Evolutionary conservation across 1,140 invertebrate species (phyloP), one percentile per base, ranked within the genome.

Genomic region (Hesperophylax magnus): DNA sequence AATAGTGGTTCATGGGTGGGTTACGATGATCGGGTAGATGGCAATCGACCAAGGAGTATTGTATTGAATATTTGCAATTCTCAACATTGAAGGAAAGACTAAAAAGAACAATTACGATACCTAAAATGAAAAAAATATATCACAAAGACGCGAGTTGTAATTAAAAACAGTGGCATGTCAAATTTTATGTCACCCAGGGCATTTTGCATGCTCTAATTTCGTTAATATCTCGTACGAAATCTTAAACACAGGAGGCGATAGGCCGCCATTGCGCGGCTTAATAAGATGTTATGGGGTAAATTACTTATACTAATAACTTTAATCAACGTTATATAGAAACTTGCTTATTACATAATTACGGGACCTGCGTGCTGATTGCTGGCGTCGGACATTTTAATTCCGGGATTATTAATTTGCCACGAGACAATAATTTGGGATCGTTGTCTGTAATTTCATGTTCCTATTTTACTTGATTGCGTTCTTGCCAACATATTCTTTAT

Each of bases 241-340:
- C 54, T 75, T 39, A 75, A 75, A 75, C 24, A 34, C 72, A 27
- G 72, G 54, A 75, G 72, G 72, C 72, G 54, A 56, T 56, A 75
- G 18, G 34, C 53, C 15, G 20, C 24, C 72, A 75, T 60, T 75
- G 34, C 11, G 47, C n/a, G 47, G 17, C 17, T 75, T 75, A 75
- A 72, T 72, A 72, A 72, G 69, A 72, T 20, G 69, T 72, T 72
- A 72, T 53, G 17, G 52, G 9, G 52, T 17, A 47, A 72, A 72
- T 47, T 47, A 47, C 39, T 47, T 47, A 47, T 47, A 47, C 39
- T 47, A 47, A 72, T 72, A 17, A 72, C 69, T 72, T 71, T 71
- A 53, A 72, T 72, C 39, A 72, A 20, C 34, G 39, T 47, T 47
- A 14, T 47, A 47, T 14, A 47, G 39, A 47, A 47, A 14, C 39